These are phyloP conservation scores for Leucophora obtusa DNA, from an alignment of 2,888 invertebrate genomes.

Conservation along the genomic window DNA sequence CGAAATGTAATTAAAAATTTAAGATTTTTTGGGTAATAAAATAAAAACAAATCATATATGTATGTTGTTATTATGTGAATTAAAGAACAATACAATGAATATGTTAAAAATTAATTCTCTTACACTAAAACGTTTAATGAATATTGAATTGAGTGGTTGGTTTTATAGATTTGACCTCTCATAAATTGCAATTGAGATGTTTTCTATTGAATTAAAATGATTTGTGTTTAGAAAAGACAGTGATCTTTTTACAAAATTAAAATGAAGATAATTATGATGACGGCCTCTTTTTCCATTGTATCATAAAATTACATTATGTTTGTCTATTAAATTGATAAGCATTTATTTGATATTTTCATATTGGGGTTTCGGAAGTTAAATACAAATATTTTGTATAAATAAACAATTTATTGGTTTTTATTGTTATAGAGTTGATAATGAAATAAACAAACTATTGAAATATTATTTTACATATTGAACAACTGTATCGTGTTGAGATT, in stretches of 20 bases:
- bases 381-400: constrained; percentile 25
- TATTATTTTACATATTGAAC: constrained; percentile 11
- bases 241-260: constrained; percentile 14
- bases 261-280: constrained; percentile 15
- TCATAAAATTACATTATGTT: constrained; percentile 3
- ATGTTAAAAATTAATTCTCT: background rate
- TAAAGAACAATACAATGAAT: constrained; percentile 4
- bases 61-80: constrained; percentile 22
- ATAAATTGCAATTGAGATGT: constrained; percentile 48
- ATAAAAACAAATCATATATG: constrained; percentile 31
- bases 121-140: background rate
- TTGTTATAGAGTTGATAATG: constrained; percentile 29
- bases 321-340: constrained; percentile 22
- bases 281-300: background rate
- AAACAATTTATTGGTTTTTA: constrained; percentile 20
- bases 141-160: constrained; percentile 9
- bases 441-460: constrained; percentile 37
- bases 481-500: constrained; percentile 20
- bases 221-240: constrained; percentile 15
- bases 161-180: constrained; percentile 46
- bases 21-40: constrained; percentile 39
- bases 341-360: constrained; percentile 6
- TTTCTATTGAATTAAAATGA: constrained; percentile 40
- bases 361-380: constrained; percentile 28
- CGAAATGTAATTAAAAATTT: constrained; percentile 24